Conservation (phyloP, 1,140 invertebrate genomes). For the Bombus confusus region DNA sequence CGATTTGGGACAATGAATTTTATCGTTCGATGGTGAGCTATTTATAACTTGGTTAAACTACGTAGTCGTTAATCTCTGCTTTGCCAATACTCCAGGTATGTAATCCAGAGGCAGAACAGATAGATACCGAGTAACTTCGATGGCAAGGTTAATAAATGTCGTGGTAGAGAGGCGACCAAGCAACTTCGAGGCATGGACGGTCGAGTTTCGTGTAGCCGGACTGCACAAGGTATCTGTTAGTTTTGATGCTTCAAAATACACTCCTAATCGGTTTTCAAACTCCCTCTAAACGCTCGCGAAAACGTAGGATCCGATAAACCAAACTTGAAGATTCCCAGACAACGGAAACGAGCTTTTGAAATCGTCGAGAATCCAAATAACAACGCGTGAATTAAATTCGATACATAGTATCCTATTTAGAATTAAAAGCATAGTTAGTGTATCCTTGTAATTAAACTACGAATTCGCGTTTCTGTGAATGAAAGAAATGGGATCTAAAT, state of each 20-base stretch:
- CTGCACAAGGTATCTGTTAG: constrained; percentile 58
- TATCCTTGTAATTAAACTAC: neutral
- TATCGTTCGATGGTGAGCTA: neutral
- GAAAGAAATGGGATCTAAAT: too few species aligned
- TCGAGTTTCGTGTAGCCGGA: constrained; percentile 56
- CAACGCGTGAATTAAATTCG: neutral
- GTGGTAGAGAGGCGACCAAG: constrained; percentile 38
- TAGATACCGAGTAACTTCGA: constrained; percentile 46
- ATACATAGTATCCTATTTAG: neutral
- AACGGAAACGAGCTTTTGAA: neutral
- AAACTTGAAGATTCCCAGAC: constrained; percentile 51
- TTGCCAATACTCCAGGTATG: constrained; percentile 76
- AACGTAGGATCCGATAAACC: constrained; percentile 57
- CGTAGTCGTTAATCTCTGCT: constrained; percentile 62
- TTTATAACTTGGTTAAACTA: constrained; percentile 29
- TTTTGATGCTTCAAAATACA: constrained; percentile 70
- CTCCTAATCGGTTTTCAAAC: constrained; percentile 72
- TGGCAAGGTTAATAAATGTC: constrained; percentile 68
- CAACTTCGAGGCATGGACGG: constrained; percentile 60
- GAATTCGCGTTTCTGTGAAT: too few species aligned
- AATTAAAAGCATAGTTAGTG: neutral
- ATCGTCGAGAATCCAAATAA: neutral
- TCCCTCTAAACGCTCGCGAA: constrained; percentile 37
- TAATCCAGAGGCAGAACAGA: constrained; percentile 35
- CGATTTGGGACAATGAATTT: neutral